phyloP scores from a whole-genome alignment of 2,797 vertebrate species.

The Euphonia xanthogaster region DNA sequence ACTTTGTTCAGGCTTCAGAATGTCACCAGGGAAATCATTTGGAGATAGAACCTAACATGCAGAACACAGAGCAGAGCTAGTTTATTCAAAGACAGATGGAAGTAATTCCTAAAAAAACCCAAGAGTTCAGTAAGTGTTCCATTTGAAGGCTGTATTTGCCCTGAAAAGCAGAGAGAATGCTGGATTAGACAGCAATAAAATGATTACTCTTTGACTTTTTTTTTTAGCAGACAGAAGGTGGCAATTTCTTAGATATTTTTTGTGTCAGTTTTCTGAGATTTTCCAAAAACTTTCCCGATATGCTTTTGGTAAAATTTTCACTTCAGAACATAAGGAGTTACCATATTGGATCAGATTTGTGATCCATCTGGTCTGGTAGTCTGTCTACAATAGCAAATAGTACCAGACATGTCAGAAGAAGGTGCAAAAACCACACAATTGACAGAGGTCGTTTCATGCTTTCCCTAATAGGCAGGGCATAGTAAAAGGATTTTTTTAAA shows the following conservation, averaged over 20 bases:
- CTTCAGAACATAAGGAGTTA: slow-evolving; percentile 58
- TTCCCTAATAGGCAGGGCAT: not conserved
- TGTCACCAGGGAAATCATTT: not conserved
- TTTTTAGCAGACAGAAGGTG: slow-evolving; percentile 53
- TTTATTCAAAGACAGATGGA: slow-evolving; percentile 44
- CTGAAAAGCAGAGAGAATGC: slow-evolving; percentile 10
- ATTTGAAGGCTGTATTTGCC: not conserved
- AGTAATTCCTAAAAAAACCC: slow-evolving; percentile 15
- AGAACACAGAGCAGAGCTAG: not conserved
- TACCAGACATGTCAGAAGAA: slow-evolving; percentile 42
- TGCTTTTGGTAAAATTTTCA: slow-evolving; percentile 29
- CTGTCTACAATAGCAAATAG: slow-evolving; percentile 31
- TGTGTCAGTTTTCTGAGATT: slow-evolving; percentile 34
- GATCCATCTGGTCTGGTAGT: slow-evolving; percentile 58
- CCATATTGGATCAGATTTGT: slow-evolving; percentile 57
- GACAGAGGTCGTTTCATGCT: slow-evolving; percentile 20
- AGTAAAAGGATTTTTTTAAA: not conserved
- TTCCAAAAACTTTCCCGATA: slow-evolving; percentile 34
- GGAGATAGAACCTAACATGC: not conserved
- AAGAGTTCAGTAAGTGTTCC: not conserved
- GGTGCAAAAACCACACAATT: slow-evolving; percentile 31
- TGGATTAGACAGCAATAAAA: slow-evolving; percentile 28
- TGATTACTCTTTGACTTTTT: slow-evolving; percentile 15
- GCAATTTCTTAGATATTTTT: slow-evolving; percentile 39
- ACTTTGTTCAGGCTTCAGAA: not conserved